These are phyloP conservation scores for Eurois occulta DNA, from an alignment of 2,888 invertebrate genomes.

Conservation along the genomic window DNA sequence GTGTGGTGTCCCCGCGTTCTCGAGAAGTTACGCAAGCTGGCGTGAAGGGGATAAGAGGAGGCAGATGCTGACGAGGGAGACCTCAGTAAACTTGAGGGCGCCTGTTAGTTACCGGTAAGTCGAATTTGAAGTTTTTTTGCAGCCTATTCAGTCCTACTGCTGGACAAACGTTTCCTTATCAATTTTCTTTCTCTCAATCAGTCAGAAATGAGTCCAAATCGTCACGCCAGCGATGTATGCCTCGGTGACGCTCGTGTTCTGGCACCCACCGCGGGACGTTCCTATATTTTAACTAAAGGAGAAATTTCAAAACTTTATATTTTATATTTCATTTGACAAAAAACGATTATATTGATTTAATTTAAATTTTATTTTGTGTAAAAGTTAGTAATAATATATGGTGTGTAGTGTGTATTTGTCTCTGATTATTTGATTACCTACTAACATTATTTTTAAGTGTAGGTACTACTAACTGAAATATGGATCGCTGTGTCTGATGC, in stretches of 20 bases:
- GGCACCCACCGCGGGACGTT: not conserved
- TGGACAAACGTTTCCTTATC: not conserved
- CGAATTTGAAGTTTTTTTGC: not conserved
- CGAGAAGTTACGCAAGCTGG: conserved; percentile 87
- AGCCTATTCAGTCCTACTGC: too few relatives aligned
- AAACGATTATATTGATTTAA: too few relatives aligned
- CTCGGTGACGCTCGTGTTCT: not conserved
- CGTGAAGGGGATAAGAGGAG: conserved; percentile 83
- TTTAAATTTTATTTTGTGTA: too few relatives aligned
- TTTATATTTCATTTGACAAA: too few relatives aligned
- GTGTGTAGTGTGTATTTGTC: too few relatives aligned
- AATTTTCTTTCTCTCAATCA: not conserved
- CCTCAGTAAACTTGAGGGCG: conserved; percentile 86
- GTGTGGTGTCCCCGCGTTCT: conserved; percentile 80
- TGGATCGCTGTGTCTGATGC: too few relatives aligned
- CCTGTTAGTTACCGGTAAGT: conserved; percentile 90
- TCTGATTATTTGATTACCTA: too few relatives aligned
- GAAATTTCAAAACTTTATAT: too few relatives aligned
- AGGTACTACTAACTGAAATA: too few relatives aligned
- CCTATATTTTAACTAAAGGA: not conserved
- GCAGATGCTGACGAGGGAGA: conserved; percentile 72
- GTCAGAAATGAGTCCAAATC: not conserved
- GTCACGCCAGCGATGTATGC: not conserved
- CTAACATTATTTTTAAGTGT: too few relatives aligned
- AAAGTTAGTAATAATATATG: too few relatives aligned